phyloP scores from a whole-genome alignment of 2,797 vertebrate genomes.

The Poeciliopsis infans region DNA sequence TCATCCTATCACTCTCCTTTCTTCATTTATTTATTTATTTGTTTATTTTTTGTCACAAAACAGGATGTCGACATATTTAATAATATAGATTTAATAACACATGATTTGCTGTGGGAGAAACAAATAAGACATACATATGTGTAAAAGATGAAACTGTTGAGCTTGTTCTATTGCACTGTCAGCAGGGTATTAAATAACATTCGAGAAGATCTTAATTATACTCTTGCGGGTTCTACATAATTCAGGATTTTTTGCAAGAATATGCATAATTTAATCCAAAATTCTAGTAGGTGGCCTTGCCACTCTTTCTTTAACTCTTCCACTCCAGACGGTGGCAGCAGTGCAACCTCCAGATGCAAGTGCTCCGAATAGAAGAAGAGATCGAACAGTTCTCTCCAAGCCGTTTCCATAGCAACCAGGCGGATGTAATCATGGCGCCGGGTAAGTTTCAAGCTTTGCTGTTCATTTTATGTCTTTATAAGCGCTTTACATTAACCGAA shows the following conservation, averaged over 20 bases:
- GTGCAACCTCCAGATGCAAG: fast-evolving
- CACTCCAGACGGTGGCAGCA: not conserved
- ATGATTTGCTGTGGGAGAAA: not conserved
- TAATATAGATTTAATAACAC: not conserved
- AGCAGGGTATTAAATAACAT: not conserved
- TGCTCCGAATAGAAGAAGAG: constrained; percentile 26
- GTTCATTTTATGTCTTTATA: not conserved
- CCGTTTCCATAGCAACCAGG: constrained; percentile 64
- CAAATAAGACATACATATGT: not conserved
- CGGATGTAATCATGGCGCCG: constrained; percentile 56
- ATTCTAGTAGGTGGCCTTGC: too few species aligned
- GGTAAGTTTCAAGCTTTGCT: constrained; percentile 43
- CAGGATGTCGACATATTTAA: not conserved
- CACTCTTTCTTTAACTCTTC: not conserved
- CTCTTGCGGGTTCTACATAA: not conserved
- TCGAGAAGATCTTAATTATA: not conserved
- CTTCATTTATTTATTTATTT: too few species aligned
- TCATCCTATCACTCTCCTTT: too few species aligned
- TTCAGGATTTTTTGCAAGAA: not conserved
- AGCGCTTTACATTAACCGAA: not conserved
- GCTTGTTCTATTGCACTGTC: not conserved
- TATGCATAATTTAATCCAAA: not conserved
- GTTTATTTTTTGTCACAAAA: too few species aligned
- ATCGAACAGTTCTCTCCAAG: not conserved
- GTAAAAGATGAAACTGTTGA: not conserved